A percentile compares a stretch with the other conserved stretches of the same genome.
Conservation (phyloP, 1,140 invertebrate genomes). For the Rhyzopertha dominica region DNA sequence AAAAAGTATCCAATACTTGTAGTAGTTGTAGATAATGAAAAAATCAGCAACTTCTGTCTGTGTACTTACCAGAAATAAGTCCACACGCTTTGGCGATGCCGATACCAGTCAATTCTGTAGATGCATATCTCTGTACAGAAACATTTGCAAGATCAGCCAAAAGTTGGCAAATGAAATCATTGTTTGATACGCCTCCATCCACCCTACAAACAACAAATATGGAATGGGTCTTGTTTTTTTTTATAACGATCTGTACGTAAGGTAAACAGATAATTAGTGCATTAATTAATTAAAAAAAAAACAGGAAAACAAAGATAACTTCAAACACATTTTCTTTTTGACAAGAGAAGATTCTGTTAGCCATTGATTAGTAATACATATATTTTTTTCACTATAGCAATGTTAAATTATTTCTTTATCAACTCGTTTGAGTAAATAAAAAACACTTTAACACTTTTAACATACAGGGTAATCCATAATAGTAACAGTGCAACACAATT, state of each 20-base stretch:
- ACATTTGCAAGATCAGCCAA: conserved; percentile 75
- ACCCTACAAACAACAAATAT: conserved; percentile 56
- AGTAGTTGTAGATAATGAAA: conserved; percentile 8
- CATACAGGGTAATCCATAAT: too few relatives aligned
- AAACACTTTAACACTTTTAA: too few relatives aligned
- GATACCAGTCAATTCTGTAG: conserved; percentile 68
- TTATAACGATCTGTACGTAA: background rate
- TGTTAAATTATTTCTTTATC: too few relatives aligned
- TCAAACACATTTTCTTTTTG: too few relatives aligned
- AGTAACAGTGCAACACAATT: too few relatives aligned
- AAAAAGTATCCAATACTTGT: conserved; percentile 4
- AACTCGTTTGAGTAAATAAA: too few relatives aligned
- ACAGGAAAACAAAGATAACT: too few relatives aligned
- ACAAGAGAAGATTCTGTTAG: too few relatives aligned
- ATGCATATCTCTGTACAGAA: conserved; percentile 62
- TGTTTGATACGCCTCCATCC: conserved; percentile 89
- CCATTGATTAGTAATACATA: too few relatives aligned
- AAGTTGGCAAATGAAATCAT: conserved; percentile 85
- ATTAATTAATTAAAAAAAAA: too few relatives aligned
- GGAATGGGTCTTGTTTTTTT: background rate
- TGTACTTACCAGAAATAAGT: conserved; percentile 60
- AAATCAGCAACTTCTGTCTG: conserved; percentile 8
- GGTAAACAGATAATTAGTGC: too few relatives aligned
- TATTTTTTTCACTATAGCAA: too few relatives aligned
- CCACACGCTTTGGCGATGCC: conserved; percentile 80